phyloP scores from a whole-genome alignment of 2,797 vertebrate species.

The Cephalopachus bancanus region DNA sequence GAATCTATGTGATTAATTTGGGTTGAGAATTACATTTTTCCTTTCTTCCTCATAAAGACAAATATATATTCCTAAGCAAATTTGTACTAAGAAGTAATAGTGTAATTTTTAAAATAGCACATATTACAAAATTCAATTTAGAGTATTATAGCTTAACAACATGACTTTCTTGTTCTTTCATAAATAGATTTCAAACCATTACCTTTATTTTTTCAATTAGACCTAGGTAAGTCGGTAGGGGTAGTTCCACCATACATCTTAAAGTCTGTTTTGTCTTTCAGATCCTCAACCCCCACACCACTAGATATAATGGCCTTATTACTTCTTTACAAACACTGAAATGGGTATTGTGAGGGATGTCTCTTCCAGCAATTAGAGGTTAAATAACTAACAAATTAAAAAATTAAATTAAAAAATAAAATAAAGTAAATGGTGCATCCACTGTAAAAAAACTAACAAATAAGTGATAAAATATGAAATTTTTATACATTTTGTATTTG shows the following conservation, averaged over 20 bases:
- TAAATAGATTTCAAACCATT: background rate
- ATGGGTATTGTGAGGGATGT: background rate
- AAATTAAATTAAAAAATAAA: no score
- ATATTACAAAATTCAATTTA: constrained; percentile 30
- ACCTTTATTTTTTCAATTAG: constrained; percentile 40
- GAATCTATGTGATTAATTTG: constrained; percentile 7
- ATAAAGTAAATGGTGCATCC: no score
- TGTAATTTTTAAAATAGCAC: background rate
- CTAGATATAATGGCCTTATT: background rate
- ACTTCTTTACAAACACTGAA: background rate
- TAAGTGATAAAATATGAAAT: constrained; percentile 12
- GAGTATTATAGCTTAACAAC: background rate
- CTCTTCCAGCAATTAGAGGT: background rate
- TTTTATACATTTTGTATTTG: background rate
- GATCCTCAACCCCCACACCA: background rate
- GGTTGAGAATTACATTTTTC: constrained; percentile 1
- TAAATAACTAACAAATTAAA: background rate
- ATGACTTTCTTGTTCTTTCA: constrained; percentile 25
- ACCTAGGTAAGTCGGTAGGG: background rate
- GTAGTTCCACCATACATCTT: background rate
- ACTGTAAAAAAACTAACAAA: background rate
- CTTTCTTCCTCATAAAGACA: background rate
- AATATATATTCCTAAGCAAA: background rate
- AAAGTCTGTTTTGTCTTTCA: background rate
- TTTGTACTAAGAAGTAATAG: constrained; percentile 14